Base-by-base conservation (phyloP, 2,797 vertebrate species). In the Orestias chungarensis region DNA sequence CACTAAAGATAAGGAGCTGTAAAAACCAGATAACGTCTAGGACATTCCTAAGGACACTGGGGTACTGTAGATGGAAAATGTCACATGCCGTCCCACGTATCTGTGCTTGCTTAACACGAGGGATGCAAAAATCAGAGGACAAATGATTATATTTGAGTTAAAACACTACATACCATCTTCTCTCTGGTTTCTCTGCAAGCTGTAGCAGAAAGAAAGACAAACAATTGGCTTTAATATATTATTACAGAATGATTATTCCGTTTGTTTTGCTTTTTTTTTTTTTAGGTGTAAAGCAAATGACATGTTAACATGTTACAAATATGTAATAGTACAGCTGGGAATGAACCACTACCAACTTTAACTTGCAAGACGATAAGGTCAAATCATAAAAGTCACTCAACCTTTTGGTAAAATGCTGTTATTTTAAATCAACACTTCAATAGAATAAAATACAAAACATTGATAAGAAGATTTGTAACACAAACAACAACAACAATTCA, bases 101-200 rank as follows among this genome's bases (percentile, higher is more conserved):
- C 57, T 40, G 59, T 38, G 57, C 31, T 20, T 35, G 40, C 25
- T 62, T 40, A 62, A 38, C 1, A 62, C 14, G 20, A 38, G 5
- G n/a, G 35, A 38, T 38, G 59, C 2, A 57, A 33, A 57, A 29
- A 17, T 57, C 31, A 20, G 18, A 0, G 29, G 29, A 57, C 29
- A 52, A 33, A 17, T 7, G 3, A 17, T 31, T 12, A 11, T 5
- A 11, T 38, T 40, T 15, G 6, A 40, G 33, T 6, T 11, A 12
- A n/a, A 61, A 38, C 7, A 40, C 33, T n/a, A 89, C 93, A 42
- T 88, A 95, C 94, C 93, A 54, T 79, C 77, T 49, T 89, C 73
- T 71, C 38, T 77, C 3, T 75, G 43, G 66, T 72, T 75, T 54
- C 71, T 80, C 68, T 78, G 73, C n/a, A 42, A 31, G 44, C 93